Percentiles rank a stretch among this genome's conserved stretches.
Conservation (phyloP, 1,140 invertebrate species). For the Ruditapes philippinarum region DNA sequence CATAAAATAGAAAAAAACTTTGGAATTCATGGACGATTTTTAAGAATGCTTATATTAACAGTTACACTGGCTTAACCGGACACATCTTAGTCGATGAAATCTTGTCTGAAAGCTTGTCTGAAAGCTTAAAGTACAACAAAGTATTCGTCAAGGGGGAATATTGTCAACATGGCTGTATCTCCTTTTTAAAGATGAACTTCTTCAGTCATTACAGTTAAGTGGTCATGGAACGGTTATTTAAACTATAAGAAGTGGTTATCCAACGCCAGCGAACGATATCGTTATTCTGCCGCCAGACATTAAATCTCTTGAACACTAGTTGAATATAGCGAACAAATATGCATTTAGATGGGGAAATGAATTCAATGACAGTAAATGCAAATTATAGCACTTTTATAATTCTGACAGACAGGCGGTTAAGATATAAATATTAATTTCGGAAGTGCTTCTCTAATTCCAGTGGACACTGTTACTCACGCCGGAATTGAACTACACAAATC, state of each 20-base stretch:
- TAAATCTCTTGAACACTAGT: background rate
- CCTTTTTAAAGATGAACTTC: background rate
- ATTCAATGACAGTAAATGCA: background rate
- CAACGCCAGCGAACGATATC: background rate
- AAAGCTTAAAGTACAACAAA: background rate
- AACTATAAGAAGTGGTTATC: background rate
- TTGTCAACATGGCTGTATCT: background rate
- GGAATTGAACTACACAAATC: no score
- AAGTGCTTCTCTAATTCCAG: no score
- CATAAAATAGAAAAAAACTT: background rate
- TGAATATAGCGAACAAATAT: background rate
- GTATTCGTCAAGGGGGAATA: background rate
- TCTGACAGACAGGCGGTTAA: background rate
- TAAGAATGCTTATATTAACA: background rate
- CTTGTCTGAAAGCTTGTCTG: background rate
- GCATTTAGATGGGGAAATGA: background rate
- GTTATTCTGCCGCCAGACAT: background rate
- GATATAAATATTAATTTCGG: no score
- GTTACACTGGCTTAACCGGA: background rate
- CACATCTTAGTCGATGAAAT: background rate
- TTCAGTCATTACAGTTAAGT: background rate
- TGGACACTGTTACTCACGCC: no score
- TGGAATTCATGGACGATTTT: background rate
- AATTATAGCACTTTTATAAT: background rate
- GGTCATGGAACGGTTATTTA: background rate